Percentiles rank a stretch among this genome's conserved stretches.
These are phyloP conservation scores for Anguilla obscura DNA, from an alignment of 2,797 vertebrate species.

Conservation along the genomic window DNA sequence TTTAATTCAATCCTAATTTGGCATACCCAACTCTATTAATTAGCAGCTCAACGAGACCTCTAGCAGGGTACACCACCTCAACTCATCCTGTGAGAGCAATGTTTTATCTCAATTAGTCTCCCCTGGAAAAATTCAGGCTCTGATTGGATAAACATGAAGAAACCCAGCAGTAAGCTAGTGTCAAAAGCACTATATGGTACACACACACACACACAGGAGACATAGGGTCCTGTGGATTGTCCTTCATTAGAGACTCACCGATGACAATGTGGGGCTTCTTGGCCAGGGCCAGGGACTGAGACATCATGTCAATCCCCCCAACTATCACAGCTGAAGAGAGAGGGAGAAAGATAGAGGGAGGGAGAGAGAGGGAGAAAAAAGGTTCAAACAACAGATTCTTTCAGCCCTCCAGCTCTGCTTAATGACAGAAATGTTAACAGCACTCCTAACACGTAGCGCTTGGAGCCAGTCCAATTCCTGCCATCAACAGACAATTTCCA, in stretches of 20 bases:
- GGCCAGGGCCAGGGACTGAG: constrained; percentile 91
- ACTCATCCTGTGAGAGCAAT: neutral
- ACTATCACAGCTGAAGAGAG: constrained; percentile 84
- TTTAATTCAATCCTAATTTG: too few relatives aligned
- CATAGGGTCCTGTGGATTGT: neutral
- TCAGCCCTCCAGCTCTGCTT: neutral
- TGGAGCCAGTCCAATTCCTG: neutral
- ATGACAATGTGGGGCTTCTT: constrained; percentile 96
- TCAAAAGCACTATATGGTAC: neutral
- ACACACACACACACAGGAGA: neutral
- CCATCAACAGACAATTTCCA: neutral
- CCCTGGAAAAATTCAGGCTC: neutral
- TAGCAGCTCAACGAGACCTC: too few relatives aligned
- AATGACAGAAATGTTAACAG: neutral
- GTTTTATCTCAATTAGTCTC: neutral
- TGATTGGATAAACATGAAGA: neutral
- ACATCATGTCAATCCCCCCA: constrained; percentile 97
- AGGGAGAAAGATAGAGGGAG: neutral
- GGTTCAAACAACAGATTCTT: neutral
- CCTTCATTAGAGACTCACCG: constrained; percentile 70
- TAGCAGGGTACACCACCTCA: neutral
- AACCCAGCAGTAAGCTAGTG: neutral
- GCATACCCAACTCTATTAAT: too few relatives aligned
- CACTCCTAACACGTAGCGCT: neutral
- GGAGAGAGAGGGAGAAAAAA: neutral